Conservation (phyloP, 2,888 invertebrate genomes). For the Papilio demoleus region DNA sequence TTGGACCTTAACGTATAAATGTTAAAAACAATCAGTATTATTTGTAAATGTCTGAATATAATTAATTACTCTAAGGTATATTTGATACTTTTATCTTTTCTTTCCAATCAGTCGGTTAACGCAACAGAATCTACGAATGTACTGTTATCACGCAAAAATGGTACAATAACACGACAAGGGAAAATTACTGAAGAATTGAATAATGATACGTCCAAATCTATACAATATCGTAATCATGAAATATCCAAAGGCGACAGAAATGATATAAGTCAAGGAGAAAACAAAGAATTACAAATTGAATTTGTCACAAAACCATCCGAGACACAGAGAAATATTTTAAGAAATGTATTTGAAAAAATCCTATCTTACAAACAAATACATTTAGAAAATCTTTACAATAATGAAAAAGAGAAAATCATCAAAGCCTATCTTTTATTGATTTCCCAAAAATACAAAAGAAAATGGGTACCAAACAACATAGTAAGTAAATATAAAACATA, state of each 20-base stretch:
- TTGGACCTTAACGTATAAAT: too few relatives aligned
- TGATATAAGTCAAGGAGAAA: neutral
- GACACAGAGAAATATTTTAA: slow-evolving; percentile 15
- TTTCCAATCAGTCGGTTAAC: slow-evolving; percentile 4
- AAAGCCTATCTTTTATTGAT: slow-evolving; percentile 16
- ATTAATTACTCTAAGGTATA: too few relatives aligned
- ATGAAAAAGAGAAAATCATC: slow-evolving; percentile 12
- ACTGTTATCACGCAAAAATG: neutral
- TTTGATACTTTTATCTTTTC: neutral
- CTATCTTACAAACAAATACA: slow-evolving; percentile 17
- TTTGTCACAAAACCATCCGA: neutral
- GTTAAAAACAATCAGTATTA: too few relatives aligned
- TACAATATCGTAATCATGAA: neutral
- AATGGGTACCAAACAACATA: neutral
- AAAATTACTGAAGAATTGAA: slow-evolving; percentile 6
- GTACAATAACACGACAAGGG: slow-evolving; percentile 9
- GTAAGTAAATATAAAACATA: slow-evolving; percentile 25
- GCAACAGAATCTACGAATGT: neutral
- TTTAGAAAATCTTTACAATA: neutral
- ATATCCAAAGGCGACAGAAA: neutral
- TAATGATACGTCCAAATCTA: neutral
- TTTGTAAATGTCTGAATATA: too few relatives aligned
- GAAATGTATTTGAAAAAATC: slow-evolving; percentile 32
- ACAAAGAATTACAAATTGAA: neutral
- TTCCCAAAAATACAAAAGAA: slow-evolving; percentile 16